Percentiles rank a stretch among this genome's conserved stretches.
These are phyloP conservation scores for Enteromius mattozi DNA, from an alignment of 2,797 vertebrate species.

Conservation along the genomic window DNA sequence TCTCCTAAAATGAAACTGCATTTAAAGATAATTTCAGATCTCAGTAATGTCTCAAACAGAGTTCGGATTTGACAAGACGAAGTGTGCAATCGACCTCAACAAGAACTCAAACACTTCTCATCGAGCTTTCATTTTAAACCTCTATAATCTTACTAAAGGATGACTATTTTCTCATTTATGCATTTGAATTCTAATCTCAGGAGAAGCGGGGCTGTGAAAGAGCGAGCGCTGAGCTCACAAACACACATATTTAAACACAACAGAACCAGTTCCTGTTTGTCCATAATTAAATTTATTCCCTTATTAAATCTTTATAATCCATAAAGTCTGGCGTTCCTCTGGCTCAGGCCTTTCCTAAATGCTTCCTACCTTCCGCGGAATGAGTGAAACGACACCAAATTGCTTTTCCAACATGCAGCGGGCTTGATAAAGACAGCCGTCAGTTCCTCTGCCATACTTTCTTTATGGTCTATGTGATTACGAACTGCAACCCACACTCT, in stretches of 20 bases:
- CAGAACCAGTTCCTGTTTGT: slow-evolving; percentile 29
- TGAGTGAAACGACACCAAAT: slow-evolving; percentile 58
- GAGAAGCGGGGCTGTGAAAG: background rate
- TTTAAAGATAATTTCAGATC: background rate
- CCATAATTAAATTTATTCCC: slow-evolving; percentile 39
- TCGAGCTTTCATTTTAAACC: background rate
- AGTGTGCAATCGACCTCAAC: background rate
- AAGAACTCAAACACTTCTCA: background rate
- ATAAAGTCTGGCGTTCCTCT: background rate
- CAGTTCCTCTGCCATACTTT: slow-evolving; percentile 63
- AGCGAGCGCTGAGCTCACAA: background rate
- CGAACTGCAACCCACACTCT: slow-evolving; percentile 71
- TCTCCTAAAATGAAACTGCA: background rate
- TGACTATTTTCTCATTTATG: background rate
- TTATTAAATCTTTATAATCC: slow-evolving; percentile 47
- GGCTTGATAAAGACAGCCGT: slow-evolving; percentile 62
- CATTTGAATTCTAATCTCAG: background rate
- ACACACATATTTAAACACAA: slow-evolving; percentile 5
- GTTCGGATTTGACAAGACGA: background rate
- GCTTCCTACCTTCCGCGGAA: slow-evolving; percentile 42
- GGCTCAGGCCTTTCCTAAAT: slow-evolving; percentile 4
- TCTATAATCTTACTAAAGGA: background rate
- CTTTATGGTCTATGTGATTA: slow-evolving; percentile 65
- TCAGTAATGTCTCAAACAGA: background rate
- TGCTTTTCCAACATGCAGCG: slow-evolving; percentile 59